Base-by-base conservation (phyloP, 2,113 vertebrate genomes). In the Suncus etruscus region DNA sequence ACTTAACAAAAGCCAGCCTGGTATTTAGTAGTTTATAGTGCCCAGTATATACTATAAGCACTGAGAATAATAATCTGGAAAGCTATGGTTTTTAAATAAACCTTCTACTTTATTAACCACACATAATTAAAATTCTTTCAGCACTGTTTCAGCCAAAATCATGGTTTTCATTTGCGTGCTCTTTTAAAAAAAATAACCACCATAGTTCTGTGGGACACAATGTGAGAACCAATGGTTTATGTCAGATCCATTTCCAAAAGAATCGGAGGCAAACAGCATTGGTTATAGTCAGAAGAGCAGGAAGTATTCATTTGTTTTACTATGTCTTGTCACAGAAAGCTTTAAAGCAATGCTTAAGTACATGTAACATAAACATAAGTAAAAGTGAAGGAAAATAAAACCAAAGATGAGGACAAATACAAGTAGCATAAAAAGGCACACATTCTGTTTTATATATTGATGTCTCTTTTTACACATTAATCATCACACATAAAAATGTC, bases 361-460 rank as follows among this genome's bases (percentile, higher is more conserved):
- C 24, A 47, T 27, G 48, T 45, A 27, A 51, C 24, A 89, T 51
- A 72, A 77, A 72, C 31, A 51, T 4, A 78, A 73, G 20, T 88
- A 63, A 51, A 83, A 88, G 16, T 69, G n/a, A 27, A 68, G 31
- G 32, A 48, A 89, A 89, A 48, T 79, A 29, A 68, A 86, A 75
- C 27, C 47, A 9, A 58, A 20, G 63, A 50, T 31, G 27, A 68
- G 20, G 18, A 79, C 51, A 66, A 70, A 50, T 29, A 12, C 20
- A 63, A 61, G 16, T 32, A 63, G 51, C 15, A 51, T 32, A 39
- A 86, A 79, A 80, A 61, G 8, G 22, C 15, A 25, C 25, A 16
- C 8, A 11, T 10, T 66, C 58, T 27, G 29, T 48, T 54, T 63
- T 47, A 11, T 0, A 9, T 54, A 1, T 22, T 20, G 66, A 4